Percentiles rank a stretch among this genome's conserved stretches.
Evolutionary conservation across 1,140 invertebrate genomes (phyloP).

Genomic region (Oncopodura yosiiana): DNA sequence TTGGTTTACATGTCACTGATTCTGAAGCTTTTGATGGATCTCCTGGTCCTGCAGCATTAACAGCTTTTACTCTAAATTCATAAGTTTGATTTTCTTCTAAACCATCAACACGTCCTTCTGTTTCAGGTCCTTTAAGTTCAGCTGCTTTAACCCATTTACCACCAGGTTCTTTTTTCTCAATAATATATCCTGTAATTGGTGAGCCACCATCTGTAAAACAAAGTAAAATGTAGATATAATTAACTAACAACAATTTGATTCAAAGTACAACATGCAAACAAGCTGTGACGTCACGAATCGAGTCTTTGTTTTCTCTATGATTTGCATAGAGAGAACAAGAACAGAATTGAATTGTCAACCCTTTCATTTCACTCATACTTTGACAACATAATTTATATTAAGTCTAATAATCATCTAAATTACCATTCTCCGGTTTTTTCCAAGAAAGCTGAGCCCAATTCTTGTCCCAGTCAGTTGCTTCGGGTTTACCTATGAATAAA

Average conservation of each 20-base stretch:
- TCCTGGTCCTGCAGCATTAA: conserved; percentile 58
- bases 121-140: conserved; percentile 64
- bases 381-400: neutral
- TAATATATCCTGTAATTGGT: conserved; percentile 83
- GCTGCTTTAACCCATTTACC: conserved; percentile 75
- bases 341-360: too few relatives aligned
- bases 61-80: conserved; percentile 74
- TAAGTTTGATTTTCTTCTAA: conserved; percentile 77
- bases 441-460: conserved; percentile 87
- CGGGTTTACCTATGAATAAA: conserved; percentile 55
- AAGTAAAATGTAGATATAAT: neutral
- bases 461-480: conserved; percentile 87
- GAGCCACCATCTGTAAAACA: conserved; percentile 86
- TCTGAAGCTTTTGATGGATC: conserved; percentile 63
- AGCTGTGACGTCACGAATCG: too few relatives aligned
- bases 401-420: neutral
- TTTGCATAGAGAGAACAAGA: too few relatives aligned
- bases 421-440: conserved; percentile 73
- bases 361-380: too few relatives aligned
- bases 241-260: neutral
- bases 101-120: conserved; percentile 65
- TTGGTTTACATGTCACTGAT: conserved; percentile 67
- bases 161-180: conserved; percentile 88
- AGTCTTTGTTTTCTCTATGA: too few relatives aligned
- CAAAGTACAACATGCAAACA: too few relatives aligned